Base-by-base conservation (phyloP, 1,140 invertebrate genomes). In the Psix sp. region DNA sequence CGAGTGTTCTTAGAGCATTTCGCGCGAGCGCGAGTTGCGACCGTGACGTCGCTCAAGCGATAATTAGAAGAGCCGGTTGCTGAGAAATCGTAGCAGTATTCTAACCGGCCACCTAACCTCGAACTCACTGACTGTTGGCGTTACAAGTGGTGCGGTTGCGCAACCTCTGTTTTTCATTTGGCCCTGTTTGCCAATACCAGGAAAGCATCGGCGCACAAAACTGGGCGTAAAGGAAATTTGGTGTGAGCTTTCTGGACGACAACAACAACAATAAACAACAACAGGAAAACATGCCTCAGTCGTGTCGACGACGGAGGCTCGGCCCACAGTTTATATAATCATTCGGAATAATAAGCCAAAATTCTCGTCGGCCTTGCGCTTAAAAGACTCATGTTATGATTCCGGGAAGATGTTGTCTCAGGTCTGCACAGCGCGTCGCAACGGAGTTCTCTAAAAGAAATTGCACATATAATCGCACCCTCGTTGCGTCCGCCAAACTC, bases 401-500 rank as follows among this genome's bases (percentile, higher is more conserved):
- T 85, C 74, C 76, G 77, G 80, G 79, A 83, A 83, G 82, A 86
- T 84, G 81, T 57, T 77, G 51, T 24, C 5, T 81, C 31, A 63
- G 63, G 38, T 66, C 62, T 63, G 67, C 76, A 31, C 26, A 78
- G 57, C 79, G 80, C n/a, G 57, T 70, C 38, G 45, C 70, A 24
- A 66, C 71, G 20, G 63, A 79, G 42, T 15, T 78, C 33, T 76
- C 73, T 76, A 82, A 77, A 11, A 74, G 79, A 21, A 65, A 20
- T 20, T 42, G 33, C 29, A 20, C 35, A 39, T 56, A 52, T 3
- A 57, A 45, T 66, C 60, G 38, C n/a, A 45, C 48, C n/a, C 51
- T 54, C 4, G 17, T 4, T 17, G 18, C 63, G 43, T 18, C 33
- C 45, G 0, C 16, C 9, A 49, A 46, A 17, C 2, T 2, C 20